Evolutionary conservation across 2,888 invertebrate species (phyloP), one percentile per base, ranked within the genome.

Genomic region (Plusia festucae): DNA sequence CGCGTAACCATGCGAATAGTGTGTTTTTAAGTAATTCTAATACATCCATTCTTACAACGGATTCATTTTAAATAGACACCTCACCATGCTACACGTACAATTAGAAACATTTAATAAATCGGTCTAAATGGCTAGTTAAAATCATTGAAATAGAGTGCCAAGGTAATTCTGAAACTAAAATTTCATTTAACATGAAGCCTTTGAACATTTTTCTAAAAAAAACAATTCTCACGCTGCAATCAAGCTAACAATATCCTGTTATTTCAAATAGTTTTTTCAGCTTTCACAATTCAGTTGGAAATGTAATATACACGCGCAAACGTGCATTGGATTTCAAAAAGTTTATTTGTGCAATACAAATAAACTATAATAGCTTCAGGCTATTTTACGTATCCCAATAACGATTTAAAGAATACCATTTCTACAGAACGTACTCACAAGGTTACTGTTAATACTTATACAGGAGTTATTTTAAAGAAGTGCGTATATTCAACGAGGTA

Each of bases 301-400:
- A 15, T 15, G 20, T 53, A 27, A 27, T 15, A 22, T 46, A 34
- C 6, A 46, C 22, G 7, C 20, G 13, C 30, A 2, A 11, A 58
- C 53, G 30, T 22, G 40, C n/a, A 54, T 66, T 54, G 58, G 18
- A 49, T 58, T 30, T 16, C 16, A 58, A 58, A 58, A 58, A 65
- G 15, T 34, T 15, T 52, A 52, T 52, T 52, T 22, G 6, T 15
- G 20, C 52, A 20, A 49, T 20, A 49, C 46, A 49, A 49, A 49
- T 49, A 49, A 49, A 49, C 46, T 20, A 49, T 49, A 49, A 49
- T 49, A 20, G 46, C 46, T 49, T 20, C 20, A 13, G 46, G 18
- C 46, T 8, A 20, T 49, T 49, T 20, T 49, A 20, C 11, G 46
- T 49, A 18, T 18, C 20, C 20, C 46, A 20, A 49, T 49, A 44